A percentile compares a stretch with the other conserved stretches of the same genome.
Conservation (phyloP, 1,140 invertebrate genomes). For the Tribolium castaneum region DNA sequence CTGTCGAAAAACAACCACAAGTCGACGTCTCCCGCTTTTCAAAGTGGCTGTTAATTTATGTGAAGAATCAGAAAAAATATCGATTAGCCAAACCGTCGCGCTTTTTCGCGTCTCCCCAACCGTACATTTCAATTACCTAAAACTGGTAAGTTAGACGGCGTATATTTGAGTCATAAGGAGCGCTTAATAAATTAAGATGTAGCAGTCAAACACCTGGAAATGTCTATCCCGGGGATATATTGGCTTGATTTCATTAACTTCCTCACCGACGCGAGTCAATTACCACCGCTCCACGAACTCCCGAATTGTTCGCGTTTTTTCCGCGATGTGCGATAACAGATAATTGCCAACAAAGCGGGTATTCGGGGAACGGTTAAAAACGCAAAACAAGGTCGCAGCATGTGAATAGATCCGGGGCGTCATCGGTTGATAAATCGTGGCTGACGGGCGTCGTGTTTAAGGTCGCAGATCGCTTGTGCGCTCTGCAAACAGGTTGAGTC, state of each 20-base stretch:
- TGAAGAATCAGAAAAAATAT: not conserved
- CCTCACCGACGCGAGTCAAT: conserved; percentile 1
- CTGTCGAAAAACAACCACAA: too few species aligned
- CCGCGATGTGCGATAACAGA: not conserved
- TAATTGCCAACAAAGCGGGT: not conserved
- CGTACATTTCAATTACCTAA: not conserved
- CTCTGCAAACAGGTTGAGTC: conserved; percentile 18
- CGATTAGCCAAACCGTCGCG: not conserved
- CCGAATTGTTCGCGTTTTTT: not conserved
- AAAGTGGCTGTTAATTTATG: not conserved
- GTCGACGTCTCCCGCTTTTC: not conserved
- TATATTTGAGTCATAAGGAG: not conserved
- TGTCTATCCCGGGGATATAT: not conserved
- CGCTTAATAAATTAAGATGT: conserved; percentile 7
- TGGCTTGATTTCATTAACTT: not conserved
- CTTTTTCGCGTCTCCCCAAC: not conserved
- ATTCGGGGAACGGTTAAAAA: conserved; percentile 14
- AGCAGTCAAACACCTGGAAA: not conserved
- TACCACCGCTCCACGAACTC: not conserved
- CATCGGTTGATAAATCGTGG: not conserved
- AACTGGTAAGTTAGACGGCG: not conserved
- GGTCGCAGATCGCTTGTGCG: not conserved
- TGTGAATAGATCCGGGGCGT: conserved; percentile 19
- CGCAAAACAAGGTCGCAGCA: not conserved
- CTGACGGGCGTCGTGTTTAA: conserved; percentile 23